Evolutionary conservation across 2,797 vertebrate genomes (phyloP).

Genomic region (Phrynocephalus guinanensis): DNA sequence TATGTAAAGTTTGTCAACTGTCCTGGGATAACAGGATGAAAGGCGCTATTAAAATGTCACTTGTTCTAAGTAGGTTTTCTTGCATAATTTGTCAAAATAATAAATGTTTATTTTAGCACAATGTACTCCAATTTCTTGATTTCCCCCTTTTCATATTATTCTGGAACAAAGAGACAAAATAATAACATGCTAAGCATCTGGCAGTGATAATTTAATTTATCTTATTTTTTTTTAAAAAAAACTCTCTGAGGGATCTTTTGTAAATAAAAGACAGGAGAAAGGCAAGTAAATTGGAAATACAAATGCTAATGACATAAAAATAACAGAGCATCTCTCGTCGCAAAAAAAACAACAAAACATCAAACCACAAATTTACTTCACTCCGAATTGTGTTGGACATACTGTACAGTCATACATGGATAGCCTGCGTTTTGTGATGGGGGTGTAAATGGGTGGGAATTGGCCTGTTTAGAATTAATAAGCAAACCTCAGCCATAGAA

Average conservation of each 20-base stretch:
- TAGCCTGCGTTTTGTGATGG: neutral
- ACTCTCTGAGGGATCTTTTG: slow-evolving; percentile 51
- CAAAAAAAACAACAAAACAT: slow-evolving; percentile 30
- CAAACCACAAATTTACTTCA: neutral
- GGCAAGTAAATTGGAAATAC: slow-evolving; percentile 52
- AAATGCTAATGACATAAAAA: slow-evolving; percentile 61
- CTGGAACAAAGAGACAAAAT: slow-evolving; percentile 58
- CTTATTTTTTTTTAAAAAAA: neutral
- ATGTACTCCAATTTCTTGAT: slow-evolving; percentile 61
- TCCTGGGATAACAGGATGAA: slow-evolving; percentile 68
- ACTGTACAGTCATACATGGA: neutral
- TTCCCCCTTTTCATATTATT: slow-evolving; percentile 63
- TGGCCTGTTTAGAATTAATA: slow-evolving; percentile 54
- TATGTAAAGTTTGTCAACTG: slow-evolving; percentile 56
- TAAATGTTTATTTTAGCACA: slow-evolving; percentile 66
- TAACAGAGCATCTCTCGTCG: slow-evolving; percentile 28
- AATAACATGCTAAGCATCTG: slow-evolving; percentile 67
- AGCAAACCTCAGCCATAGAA: slow-evolving; percentile 62
- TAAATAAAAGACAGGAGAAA: slow-evolving; percentile 58
- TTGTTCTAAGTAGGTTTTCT: slow-evolving; percentile 67
- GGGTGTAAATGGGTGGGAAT: neutral
- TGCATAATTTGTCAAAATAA: slow-evolving; percentile 71
- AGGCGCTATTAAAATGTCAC: slow-evolving; percentile 53
- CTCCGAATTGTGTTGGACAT: neutral
- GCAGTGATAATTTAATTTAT: slow-evolving; percentile 70